These are phyloP conservation scores for Drosophila nigrodunni DNA, from an alignment of 1,140 invertebrate genomes.

Conservation along the genomic window DNA sequence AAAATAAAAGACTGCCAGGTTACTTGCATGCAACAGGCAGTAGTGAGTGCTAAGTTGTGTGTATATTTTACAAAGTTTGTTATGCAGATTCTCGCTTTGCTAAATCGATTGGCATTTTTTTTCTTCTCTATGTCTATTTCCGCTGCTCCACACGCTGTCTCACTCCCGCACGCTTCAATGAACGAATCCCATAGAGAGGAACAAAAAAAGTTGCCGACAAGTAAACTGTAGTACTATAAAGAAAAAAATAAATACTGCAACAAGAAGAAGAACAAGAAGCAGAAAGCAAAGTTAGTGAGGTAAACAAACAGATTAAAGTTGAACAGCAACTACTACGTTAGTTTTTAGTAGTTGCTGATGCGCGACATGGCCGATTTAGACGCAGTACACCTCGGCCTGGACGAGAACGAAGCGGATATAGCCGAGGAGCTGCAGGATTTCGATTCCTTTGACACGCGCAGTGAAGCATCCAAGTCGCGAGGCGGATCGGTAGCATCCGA, in stretches of 20 bases:
- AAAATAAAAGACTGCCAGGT: conserved; percentile 19
- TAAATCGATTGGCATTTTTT: conserved; percentile 76
- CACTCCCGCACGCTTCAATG: conserved; percentile 35
- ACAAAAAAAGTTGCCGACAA: conserved; percentile 28
- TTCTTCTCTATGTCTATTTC: conserved; percentile 73
- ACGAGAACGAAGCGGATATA: conserved; percentile 89
- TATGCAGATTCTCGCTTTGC: conserved; percentile 44
- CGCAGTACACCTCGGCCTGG: conserved; percentile 89
- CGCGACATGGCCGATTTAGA: conserved; percentile 85
- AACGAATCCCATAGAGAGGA: conserved; percentile 25
- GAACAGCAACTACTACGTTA: conserved; percentile 6
- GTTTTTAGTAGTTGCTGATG: conserved; percentile 52
- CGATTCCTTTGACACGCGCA: conserved; percentile 89
- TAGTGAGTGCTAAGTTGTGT: conserved; percentile 53
- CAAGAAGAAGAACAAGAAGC: conserved; percentile 10
- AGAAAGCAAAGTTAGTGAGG: conserved; percentile 23
- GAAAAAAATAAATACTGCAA: conserved; percentile 16
- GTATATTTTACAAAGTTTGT: conserved; percentile 30
- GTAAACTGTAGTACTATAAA: conserved; percentile 27
- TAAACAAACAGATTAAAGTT: conserved; percentile 60
- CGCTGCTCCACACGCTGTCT: conserved; percentile 50
- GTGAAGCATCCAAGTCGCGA: conserved; percentile 89
- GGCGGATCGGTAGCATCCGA: conserved; percentile 88
- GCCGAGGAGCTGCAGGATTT: conserved; percentile 89
- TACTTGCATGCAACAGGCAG: conserved; percentile 39